Base-by-base conservation (phyloP, 2,888 invertebrate genomes). In the Tenthredo mesomela region DNA sequence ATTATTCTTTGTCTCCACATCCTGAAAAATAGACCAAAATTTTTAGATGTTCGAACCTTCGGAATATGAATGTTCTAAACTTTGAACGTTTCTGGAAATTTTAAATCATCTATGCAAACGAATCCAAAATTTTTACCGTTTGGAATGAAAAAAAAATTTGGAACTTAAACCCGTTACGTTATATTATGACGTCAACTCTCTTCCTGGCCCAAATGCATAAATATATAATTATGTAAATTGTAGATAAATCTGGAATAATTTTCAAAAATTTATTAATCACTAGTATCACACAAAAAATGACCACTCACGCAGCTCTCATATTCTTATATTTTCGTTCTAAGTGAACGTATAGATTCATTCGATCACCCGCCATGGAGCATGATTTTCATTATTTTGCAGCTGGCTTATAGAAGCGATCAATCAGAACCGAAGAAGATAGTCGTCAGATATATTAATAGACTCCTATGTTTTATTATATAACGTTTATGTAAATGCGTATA, bases 221-320 rank as follows among this genome's bases (percentile, higher is more conserved):
- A 3, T 12, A 65, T 29, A 15, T 65, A 29, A 25, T 12, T 29
- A 65, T 65, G 25, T 65, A 65, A 25, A 65, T 65, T 29, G n/a
- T 7, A n/a, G 6, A 54, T 54, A 54, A 54, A 54, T 54, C n/a
- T 54, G 18, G n/a, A 61, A 61, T 61, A 61, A 61, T 61, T 61
- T 61, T 25, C 25, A 61, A 61, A 21, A 61, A 61, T 61, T 61
- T 61, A 61, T 61, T 61, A 61, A 25, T 61, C 25, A 61, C 61
- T 61, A 61, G 61, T 61, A 61, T 61, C 61, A 61, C 61, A 61
- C n/a, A 25, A 61, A 61, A 61, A 61, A 61, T 61, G 25, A 61
- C 61, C 61, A 61, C 12, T 4, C 9, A 61, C 25, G 61, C 25
- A 61, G 12, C 9, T 15, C 47, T 47, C 4, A 3, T 12, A 47